Conservation (phyloP, 2,797 vertebrate genomes). For the Pangasius mekongensis region DNA sequence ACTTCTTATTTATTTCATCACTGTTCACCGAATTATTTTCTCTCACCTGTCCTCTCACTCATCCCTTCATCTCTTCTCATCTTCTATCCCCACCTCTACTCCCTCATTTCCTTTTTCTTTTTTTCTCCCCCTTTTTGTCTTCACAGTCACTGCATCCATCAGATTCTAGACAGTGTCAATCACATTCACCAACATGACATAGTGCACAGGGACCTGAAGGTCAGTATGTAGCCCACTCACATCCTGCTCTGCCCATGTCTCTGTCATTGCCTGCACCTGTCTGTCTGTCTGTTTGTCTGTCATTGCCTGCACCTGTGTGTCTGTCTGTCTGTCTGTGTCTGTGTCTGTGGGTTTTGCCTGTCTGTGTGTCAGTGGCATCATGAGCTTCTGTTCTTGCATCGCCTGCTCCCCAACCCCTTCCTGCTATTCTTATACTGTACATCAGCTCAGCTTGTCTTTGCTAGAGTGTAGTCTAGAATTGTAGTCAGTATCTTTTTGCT, state of each 20-base stretch:
- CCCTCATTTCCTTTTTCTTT: slow-evolving; percentile 23
- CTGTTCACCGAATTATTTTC: background rate
- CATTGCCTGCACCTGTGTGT: slow-evolving; percentile 45
- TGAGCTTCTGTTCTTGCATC: slow-evolving; percentile 63
- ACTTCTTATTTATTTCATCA: background rate
- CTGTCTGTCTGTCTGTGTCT: slow-evolving; percentile 48
- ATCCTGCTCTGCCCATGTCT: slow-evolving; percentile 50
- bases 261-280: slow-evolving; percentile 45
- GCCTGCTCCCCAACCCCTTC: slow-evolving; percentile 51
- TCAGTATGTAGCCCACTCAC: slow-evolving; percentile 73
- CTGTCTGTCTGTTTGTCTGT: slow-evolving; percentile 39
- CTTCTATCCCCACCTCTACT: slow-evolving; percentile 9
- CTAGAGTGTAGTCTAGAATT: background rate
- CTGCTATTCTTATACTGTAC: slow-evolving; percentile 20
- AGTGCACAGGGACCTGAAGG: slow-evolving; percentile 86
- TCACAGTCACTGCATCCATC: slow-evolving; percentile 88
- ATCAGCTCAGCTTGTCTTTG: slow-evolving; percentile 1
- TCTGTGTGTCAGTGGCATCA: slow-evolving; percentile 58
- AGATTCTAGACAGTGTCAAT: slow-evolving; percentile 89
- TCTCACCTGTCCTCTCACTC: slow-evolving; percentile 34
- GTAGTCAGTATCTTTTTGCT: background rate
- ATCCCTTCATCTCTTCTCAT: slow-evolving; percentile 17
- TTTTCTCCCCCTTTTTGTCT: slow-evolving; percentile 74
- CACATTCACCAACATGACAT: slow-evolving; percentile 86
- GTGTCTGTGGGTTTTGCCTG: slow-evolving; percentile 28